These are phyloP conservation scores for Mesoclemmys tuberculata DNA, from an alignment of 2,113 vertebrate genomes.

Conservation along the genomic window DNA sequence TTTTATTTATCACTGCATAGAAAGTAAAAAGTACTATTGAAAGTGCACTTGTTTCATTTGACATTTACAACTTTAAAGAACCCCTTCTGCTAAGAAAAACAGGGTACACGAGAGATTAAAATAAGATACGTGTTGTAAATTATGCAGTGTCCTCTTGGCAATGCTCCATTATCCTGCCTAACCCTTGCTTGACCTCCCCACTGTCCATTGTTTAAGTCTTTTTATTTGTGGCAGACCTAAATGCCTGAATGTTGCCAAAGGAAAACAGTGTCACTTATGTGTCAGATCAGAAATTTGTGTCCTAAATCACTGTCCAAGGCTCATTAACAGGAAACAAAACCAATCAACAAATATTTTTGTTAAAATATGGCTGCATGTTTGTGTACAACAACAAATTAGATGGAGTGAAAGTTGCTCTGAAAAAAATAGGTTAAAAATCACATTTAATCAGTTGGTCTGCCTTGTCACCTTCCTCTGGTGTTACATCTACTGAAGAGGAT, in stretches of 20 bases:
- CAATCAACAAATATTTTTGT: neutral
- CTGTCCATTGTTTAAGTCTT: conserved; percentile 44
- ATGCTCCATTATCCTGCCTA: conserved; percentile 24
- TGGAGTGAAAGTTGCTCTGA: neutral
- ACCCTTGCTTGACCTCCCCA: conserved; percentile 46
- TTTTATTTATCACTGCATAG: conserved; percentile 48
- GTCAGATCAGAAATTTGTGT: conserved; percentile 27
- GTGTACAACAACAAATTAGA: neutral
- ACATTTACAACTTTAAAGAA: conserved; percentile 28
- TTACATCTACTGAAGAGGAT: neutral
- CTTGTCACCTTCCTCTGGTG: neutral
- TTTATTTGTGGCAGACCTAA: conserved; percentile 44
- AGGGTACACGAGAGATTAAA: conserved; percentile 4
- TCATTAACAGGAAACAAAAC: conserved; percentile 34
- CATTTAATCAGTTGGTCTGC: neutral
- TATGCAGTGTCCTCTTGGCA: neutral
- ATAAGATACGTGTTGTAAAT: neutral
- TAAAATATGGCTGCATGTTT: neutral
- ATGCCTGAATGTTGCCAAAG: conserved; percentile 31
- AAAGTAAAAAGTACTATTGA: neutral
- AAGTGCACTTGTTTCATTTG: conserved; percentile 25
- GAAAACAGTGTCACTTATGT: conserved; percentile 4
- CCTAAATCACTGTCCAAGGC: neutral
- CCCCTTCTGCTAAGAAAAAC: neutral
- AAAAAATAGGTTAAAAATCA: neutral